Evolutionary conservation across 2,797 vertebrate genomes (phyloP), one percentile per base, ranked within the genome.

Genomic region (Acanthurus lineatus): DNA sequence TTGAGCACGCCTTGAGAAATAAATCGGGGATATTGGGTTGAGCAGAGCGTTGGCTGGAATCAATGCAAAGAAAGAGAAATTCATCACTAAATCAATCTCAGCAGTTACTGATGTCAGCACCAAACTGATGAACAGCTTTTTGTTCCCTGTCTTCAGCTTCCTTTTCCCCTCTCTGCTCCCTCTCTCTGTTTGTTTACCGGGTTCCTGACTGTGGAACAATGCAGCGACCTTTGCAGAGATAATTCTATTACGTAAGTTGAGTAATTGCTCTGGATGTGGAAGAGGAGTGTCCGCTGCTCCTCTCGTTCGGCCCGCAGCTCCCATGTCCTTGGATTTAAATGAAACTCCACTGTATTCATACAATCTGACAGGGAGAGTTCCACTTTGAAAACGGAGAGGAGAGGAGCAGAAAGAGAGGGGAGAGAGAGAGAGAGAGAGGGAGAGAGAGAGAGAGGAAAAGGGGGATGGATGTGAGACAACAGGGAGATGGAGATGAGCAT

Each of bases 191-290:
- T 91, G 85, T 92, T 88, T 92, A 81, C 76, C 60, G 11, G 58
- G 65, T 65, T 69, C 85, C 83, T 59, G 61, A 83, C 89, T 85
- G 75, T 73, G 79, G 80, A 89, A 87, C 86, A 90, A 92, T 83
- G 85, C 87, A 69, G 88, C 79, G 90, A 95, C 94, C 93, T 94
- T 91, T 93, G 88, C 85, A 45, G 82, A 84, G 82, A 91, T 90
- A 89, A 93, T 92, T 92, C 84, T 75, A 77, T 94, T 94, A 94
- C 64, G 66, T 87, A 92, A 93, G 81, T 72, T 83, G 90, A 93
- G 91, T 93, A 93, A 94, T 94, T 94, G 93, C 85, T 88, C 83
- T 87, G 77, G 90, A 92, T 93, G 90, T 89, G 89, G 89, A 92
- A 90, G 79, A 86, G 72, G 61, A 87, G 83, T 77, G 85, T 81